These are phyloP conservation scores for Eretmocerus hayati DNA, from an alignment of 2,888 invertebrate species.

Conservation along the genomic window DNA sequence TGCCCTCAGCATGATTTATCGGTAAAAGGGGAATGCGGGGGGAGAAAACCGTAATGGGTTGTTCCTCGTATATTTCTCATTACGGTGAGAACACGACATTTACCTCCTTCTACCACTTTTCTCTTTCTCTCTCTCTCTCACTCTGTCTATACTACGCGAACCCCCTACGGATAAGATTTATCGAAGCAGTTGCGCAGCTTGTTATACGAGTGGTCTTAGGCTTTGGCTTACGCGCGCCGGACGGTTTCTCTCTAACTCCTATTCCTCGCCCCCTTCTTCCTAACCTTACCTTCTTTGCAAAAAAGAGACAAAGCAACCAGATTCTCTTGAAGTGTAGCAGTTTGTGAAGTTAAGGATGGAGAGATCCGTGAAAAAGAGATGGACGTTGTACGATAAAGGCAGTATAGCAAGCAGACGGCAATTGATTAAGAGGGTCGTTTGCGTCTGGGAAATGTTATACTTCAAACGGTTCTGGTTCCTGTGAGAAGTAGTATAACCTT, in stretches of 20 bases:
- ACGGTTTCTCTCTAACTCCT: background rate
- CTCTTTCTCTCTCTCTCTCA: conserved; percentile 11
- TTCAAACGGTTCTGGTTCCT: conserved; percentile 26
- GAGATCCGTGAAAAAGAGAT: conserved; percentile 3
- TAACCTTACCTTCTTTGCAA: background rate
- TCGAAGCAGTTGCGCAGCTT: conserved; percentile 32
- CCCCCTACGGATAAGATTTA: conserved; percentile 28
- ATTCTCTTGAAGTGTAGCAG: too few relatives aligned
- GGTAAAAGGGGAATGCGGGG: background rate
- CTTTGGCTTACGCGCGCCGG: conserved; percentile 20
- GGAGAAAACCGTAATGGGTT: conserved; percentile 5
- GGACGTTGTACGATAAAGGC: conserved; percentile 13
- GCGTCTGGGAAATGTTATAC: conserved; percentile 36
- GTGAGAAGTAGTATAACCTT: background rate
- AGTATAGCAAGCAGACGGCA: conserved; percentile 34
- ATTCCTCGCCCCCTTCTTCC: background rate
- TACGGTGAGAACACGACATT: conserved; percentile 12
- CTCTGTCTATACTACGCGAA: too few relatives aligned
- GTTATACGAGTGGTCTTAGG: conserved; percentile 30
- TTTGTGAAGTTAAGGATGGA: too few relatives aligned
- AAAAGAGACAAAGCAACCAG: too few relatives aligned
- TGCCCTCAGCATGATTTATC: conserved; percentile 3
- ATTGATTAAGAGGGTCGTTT: conserved; percentile 44
- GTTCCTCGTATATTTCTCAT: conserved; percentile 19
- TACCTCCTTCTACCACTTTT: too few relatives aligned